These are phyloP conservation scores for Teleopsis dalmanni DNA, from an alignment of 1,140 invertebrate genomes.

Conservation along the genomic window DNA sequence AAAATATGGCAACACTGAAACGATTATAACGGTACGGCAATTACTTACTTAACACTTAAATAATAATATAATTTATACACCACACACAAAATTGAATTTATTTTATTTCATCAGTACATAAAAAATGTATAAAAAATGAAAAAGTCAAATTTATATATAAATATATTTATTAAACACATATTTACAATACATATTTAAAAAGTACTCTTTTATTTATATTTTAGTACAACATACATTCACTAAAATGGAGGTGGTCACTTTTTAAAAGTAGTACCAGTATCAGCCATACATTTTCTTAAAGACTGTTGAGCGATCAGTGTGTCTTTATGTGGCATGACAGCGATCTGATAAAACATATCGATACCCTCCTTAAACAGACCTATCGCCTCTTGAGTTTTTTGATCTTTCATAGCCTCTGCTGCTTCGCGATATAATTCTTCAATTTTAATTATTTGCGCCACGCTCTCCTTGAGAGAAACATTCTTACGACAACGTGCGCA, in stretches of 20 bases:
- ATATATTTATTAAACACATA: no score
- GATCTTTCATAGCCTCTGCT: slow-evolving; percentile 45
- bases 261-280: slow-evolving; percentile 39
- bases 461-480: slow-evolving; percentile 47
- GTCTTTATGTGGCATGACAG: slow-evolving; percentile 50
- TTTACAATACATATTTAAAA: no score
- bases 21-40: no score
- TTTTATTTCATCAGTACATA: no score
- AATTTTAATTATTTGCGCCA: slow-evolving; percentile 47
- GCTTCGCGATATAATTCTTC: slow-evolving; percentile 47
- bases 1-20: no score
- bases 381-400: slow-evolving; percentile 42
- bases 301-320: slow-evolving; percentile 56
- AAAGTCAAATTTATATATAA: no score
- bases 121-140: no score
- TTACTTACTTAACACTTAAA: no score
- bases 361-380: slow-evolving; percentile 46
- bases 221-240: no score
- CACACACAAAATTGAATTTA: no score
- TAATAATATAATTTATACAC: no score
- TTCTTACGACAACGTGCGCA: slow-evolving; percentile 51
- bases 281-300: slow-evolving; percentile 50
- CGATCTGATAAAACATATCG: slow-evolving; percentile 47
- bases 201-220: no score
- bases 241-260: slow-evolving; percentile 17